Percentiles rank a stretch among this genome's conserved stretches.
Evolutionary conservation across 2,888 invertebrate genomes (phyloP).

Genomic region (Pristionchus arcanus): DNA sequence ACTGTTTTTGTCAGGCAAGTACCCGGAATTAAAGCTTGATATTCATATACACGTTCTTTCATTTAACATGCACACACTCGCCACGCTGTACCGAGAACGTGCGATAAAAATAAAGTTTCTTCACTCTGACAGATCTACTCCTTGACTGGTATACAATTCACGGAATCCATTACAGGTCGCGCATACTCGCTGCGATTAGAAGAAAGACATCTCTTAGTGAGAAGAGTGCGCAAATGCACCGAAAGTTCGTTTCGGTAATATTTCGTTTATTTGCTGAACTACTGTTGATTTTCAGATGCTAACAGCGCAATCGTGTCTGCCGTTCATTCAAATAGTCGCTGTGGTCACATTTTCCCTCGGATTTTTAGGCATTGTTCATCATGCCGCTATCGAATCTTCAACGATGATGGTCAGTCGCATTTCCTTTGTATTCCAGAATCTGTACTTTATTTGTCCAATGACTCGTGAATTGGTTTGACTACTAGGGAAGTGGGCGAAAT

Average conservation of each 20-base stretch:
- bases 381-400: neutral
- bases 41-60: neutral
- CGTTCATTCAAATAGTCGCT: neutral
- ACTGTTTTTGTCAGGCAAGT: neutral
- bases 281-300: neutral
- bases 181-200: neutral
- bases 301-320: neutral
- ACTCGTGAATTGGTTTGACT: no score
- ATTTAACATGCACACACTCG: no score
- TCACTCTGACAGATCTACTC: no score
- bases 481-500: no score
- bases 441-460: no score
- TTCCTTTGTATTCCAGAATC: no score
- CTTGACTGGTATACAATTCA: no score
- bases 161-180: neutral
- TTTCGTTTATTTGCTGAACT: neutral
- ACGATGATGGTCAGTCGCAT: slow-evolving; percentile 6
- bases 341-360: neutral
- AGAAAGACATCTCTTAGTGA: neutral
- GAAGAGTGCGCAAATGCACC: neutral
- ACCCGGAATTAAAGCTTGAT: neutral
- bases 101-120: no score
- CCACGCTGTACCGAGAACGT: no score
- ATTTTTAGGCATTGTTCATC: neutral
- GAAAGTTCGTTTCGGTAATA: neutral